phyloP scores from a whole-genome alignment of 2,888 invertebrate genomes.

The Zaprionus obscuricornis region DNA sequence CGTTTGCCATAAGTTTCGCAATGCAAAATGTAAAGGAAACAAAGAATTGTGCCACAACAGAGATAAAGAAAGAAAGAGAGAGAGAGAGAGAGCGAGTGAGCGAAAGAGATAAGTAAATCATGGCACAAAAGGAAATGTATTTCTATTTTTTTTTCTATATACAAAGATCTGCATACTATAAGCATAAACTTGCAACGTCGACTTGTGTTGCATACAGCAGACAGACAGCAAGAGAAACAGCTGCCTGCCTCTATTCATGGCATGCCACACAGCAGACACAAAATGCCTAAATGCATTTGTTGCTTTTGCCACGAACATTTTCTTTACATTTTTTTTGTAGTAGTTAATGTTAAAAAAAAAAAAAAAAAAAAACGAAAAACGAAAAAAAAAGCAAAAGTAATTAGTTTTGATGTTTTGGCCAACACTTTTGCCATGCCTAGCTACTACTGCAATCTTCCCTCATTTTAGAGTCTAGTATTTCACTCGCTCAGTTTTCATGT shows the following conservation, averaged over 20 bases:
- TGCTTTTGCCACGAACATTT: slow-evolving; percentile 33
- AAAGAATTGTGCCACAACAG: slow-evolving; percentile 14
- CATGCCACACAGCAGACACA: slow-evolving; percentile 11
- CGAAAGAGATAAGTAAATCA: slow-evolving; percentile 65
- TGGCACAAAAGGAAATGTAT: slow-evolving; percentile 60
- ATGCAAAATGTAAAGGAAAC: slow-evolving; percentile 40
- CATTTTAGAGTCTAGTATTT: slow-evolving; percentile 11
- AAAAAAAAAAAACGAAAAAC: no score
- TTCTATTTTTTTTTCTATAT: slow-evolving; percentile 22
- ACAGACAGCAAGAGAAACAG: neutral
- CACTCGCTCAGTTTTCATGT: slow-evolving; percentile 18
- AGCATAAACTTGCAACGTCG: slow-evolving; percentile 37
- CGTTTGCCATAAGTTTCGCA: slow-evolving; percentile 66
- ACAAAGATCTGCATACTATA: slow-evolving; percentile 15
- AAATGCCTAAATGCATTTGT: slow-evolving; percentile 61
- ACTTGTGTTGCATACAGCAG: neutral
- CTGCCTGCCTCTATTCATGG: no score
- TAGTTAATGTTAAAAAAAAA: no score
- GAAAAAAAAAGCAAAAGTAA: slow-evolving; percentile 67
- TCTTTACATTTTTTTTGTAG: slow-evolving; percentile 41
- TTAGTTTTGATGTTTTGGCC: slow-evolving; percentile 59
- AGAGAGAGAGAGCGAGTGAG: no score
- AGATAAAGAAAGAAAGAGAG: slow-evolving; percentile 8
- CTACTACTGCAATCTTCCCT: neutral
- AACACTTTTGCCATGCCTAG: neutral